phyloP scores from a whole-genome alignment of 2,797 vertebrate species.

The Sardinella longiceps region DNA sequence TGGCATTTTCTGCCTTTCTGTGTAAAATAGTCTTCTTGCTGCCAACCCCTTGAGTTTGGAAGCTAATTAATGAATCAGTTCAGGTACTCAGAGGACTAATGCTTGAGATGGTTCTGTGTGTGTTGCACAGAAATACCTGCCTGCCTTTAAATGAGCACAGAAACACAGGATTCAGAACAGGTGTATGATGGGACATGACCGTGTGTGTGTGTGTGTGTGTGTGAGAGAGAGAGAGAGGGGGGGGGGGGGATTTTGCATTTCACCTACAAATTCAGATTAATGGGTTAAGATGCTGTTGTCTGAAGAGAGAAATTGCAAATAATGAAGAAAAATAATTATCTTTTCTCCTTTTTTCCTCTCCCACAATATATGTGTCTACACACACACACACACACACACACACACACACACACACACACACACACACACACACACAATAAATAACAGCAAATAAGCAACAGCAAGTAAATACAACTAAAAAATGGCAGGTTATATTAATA shows the following conservation, averaged over 20 bases:
- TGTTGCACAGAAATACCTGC: not conserved
- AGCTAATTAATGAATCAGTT: not conserved
- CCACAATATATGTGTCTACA: not conserved
- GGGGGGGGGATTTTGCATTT: not conserved
- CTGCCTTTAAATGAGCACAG: not conserved
- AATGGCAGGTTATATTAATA: not conserved
- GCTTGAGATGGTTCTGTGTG: not conserved
- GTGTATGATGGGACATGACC: not conserved
- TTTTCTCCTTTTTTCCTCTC: not conserved
- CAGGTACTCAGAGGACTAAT: not conserved
- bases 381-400: too few species aligned
- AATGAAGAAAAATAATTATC: not conserved
- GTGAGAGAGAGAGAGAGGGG: not conserved
- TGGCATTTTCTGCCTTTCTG: not conserved
- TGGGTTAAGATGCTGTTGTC: not conserved
- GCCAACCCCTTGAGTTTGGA: not conserved
- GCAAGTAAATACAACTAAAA: not conserved
- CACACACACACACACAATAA: too few species aligned
- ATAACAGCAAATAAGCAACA: constrained; percentile 2
- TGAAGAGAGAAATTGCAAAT: not conserved
- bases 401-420: too few species aligned
- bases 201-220: not conserved
- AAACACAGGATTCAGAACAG: not conserved
- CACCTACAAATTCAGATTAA: not conserved
- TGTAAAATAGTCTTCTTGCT: not conserved